Conservation (phyloP, 1,140 invertebrate genomes). For the Drosophila aff. region DNA sequence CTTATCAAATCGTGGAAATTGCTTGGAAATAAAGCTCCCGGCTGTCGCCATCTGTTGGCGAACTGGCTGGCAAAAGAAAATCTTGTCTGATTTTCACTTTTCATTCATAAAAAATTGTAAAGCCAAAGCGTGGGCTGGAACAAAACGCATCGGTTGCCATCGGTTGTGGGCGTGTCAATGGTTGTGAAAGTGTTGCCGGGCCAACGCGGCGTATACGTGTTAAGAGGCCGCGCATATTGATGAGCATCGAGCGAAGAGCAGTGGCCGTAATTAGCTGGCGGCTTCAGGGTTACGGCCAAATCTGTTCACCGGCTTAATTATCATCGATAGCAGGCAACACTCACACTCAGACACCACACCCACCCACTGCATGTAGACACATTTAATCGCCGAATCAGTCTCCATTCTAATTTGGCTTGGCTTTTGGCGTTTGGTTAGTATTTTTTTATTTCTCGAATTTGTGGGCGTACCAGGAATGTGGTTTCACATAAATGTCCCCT, state of each 20-base stretch:
- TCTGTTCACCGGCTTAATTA: constrained; percentile 67
- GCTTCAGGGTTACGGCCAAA: constrained; percentile 62
- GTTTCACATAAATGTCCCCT: constrained; percentile 51
- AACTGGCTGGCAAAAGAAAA: constrained; percentile 12
- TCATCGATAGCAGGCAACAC: constrained; percentile 16
- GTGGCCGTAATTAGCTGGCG: constrained; percentile 62
- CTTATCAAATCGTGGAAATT: constrained; percentile 52
- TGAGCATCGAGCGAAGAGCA: constrained; percentile 35
- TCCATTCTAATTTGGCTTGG: constrained; percentile 42
- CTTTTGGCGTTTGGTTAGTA: constrained; percentile 3
- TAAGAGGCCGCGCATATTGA: constrained; percentile 70
- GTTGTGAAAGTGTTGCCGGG: constrained; percentile 63
- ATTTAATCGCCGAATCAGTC: constrained; percentile 37
- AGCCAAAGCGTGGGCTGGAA: constrained; percentile 28
- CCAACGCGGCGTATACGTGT: constrained; percentile 58
- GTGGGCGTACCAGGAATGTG: constrained; percentile 58
- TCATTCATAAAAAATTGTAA: constrained; percentile 58
- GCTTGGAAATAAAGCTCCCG: constrained; percentile 9
- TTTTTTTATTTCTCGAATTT: constrained; percentile 11
- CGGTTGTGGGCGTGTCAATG: constrained; percentile 27
- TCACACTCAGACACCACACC: constrained; percentile 15
- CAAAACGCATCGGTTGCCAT: constrained; percentile 13
- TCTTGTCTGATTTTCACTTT: constrained; percentile 52
- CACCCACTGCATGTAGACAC: constrained; percentile 24
- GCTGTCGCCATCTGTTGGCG: constrained; percentile 38